Evolutionary conservation across 2,888 invertebrate species (phyloP), one percentile per base, ranked within the genome.

Genomic region (Glaucopsyche alexis): DNA sequence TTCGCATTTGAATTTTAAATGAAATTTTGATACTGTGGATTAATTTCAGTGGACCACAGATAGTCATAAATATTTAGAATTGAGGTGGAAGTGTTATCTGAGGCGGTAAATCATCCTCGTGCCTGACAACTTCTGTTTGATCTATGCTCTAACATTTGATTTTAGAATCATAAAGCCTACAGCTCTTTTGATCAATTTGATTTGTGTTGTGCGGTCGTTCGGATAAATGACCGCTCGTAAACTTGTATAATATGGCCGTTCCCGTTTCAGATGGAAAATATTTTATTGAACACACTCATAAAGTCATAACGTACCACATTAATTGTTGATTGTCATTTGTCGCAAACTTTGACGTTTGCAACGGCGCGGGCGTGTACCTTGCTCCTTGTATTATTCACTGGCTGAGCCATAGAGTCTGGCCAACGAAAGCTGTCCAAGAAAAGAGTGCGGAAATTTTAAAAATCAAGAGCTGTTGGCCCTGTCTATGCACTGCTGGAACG

Each of bases 11-110:
- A 67, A 45, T 67, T 42, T 50, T 40, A 71, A 71, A 71, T 71
- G 38, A 55, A 71, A 50, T 13, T 40, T 50, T 16, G 40, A 55
- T n/a, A 40, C 40, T 42, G 55, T 42, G 55, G 11, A 71, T 60
- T 45, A 60, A 55, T 71, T 71, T 52, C 71, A 55, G 45, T 45
- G 29, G 55, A 60, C 42, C 71, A 71, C 45, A 60, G 55, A 71
- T 71, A 55, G 71, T 60, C 71, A 60, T 71, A 71, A 71, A 71
- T 71, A 71, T 71, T 71, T 71, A 60, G 71, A 71, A 60, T 60
- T 14, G 71, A 45, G 45, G 55, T 60, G 60, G 71, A 45, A 55
- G 55, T 71, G 71, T 71, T 55, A 55, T 71, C 60, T 60, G 40
- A 29, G n/a, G 7, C 71, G n/a, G 45, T 71, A 71, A 71, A 71